Evolutionary conservation across 2,113 vertebrate species (phyloP).

Genomic region (Phalacrocorax pelagicus): DNA sequence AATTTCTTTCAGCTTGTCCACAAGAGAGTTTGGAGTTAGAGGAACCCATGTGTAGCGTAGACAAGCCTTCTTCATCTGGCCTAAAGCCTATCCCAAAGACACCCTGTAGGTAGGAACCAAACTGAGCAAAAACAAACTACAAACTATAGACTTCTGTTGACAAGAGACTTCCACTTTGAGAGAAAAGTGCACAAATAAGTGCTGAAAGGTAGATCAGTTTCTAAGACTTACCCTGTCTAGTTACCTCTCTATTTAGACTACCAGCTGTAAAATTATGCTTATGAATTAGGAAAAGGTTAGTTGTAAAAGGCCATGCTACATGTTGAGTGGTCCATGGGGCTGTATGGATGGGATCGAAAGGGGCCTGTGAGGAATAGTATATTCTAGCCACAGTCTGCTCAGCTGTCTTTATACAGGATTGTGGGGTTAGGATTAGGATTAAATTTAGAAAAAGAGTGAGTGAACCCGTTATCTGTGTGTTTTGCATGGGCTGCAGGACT

Average conservation of each 20-base stretch:
- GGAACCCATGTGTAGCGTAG: not conserved
- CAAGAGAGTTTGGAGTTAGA: not conserved
- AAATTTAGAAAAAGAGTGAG: not conserved
- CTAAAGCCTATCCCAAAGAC: not conserved
- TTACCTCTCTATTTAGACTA: not conserved
- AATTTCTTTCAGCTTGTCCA: not conserved
- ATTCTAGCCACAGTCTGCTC: not conserved
- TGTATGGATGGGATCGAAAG: not conserved
- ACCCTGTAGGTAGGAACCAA: not conserved
- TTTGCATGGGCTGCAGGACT: not conserved
- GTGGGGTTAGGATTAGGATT: not conserved
- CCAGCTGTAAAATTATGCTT: not conserved
- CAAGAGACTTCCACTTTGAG: not conserved
- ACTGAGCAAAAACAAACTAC: not conserved
- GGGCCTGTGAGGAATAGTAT: not conserved
- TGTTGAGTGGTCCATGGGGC: not conserved
- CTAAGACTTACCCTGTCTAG: not conserved
- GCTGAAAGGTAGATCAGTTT: not conserved
- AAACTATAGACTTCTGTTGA: not conserved
- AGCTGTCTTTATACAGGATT: not conserved
- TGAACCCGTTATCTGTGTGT: not conserved
- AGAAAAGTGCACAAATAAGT: not conserved
- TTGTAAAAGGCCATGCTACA: not conserved
- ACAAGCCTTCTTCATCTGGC: not conserved
- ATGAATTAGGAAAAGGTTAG: not conserved